A percentile compares a stretch with the other conserved stretches of the same genome.
Conservation (phyloP, 1,140 invertebrate species). For the Philopotamus ludificatus region DNA sequence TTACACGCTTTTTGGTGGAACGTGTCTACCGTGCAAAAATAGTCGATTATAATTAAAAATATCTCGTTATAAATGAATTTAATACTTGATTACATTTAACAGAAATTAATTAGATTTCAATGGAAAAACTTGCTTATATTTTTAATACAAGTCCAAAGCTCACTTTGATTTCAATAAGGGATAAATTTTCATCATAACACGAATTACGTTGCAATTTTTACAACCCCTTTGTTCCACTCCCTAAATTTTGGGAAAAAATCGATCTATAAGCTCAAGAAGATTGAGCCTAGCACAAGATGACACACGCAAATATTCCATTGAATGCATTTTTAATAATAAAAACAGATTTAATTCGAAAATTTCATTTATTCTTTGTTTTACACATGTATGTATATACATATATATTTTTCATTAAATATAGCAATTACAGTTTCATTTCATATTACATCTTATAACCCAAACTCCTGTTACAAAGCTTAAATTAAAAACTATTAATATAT, state of each 20-base stretch:
- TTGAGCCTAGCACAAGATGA: too few species aligned
- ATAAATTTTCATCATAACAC: slow-evolving; percentile 32
- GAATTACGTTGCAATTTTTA: slow-evolving; percentile 38
- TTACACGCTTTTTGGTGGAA: too few species aligned
- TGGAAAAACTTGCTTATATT: too few species aligned
- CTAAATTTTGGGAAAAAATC: slow-evolving; percentile 11
- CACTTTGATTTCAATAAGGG: slow-evolving; percentile 19
- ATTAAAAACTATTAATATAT: slow-evolving; percentile 36
- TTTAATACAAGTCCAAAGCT: too few species aligned
- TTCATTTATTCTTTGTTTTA: slow-evolving; percentile 38
- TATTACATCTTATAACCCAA: slow-evolving; percentile 36
- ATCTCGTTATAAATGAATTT: too few species aligned
- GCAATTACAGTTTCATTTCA: slow-evolving; percentile 34
- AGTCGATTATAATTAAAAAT: too few species aligned
- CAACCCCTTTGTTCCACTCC: neutral
- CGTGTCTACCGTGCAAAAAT: too few species aligned
- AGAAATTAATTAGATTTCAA: too few species aligned
- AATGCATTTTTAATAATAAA: too few species aligned
- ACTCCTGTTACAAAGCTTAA: slow-evolving; percentile 42
- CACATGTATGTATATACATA: slow-evolving; percentile 40
- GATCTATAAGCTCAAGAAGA: too few species aligned
- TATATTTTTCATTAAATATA: too few species aligned
- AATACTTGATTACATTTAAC: too few species aligned
- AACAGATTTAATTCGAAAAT: slow-evolving; percentile 13
- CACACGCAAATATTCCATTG: neutral